These are phyloP conservation scores for Caracal caracal DNA, from an alignment of 2,113 vertebrate genomes.

Conservation along the genomic window DNA sequence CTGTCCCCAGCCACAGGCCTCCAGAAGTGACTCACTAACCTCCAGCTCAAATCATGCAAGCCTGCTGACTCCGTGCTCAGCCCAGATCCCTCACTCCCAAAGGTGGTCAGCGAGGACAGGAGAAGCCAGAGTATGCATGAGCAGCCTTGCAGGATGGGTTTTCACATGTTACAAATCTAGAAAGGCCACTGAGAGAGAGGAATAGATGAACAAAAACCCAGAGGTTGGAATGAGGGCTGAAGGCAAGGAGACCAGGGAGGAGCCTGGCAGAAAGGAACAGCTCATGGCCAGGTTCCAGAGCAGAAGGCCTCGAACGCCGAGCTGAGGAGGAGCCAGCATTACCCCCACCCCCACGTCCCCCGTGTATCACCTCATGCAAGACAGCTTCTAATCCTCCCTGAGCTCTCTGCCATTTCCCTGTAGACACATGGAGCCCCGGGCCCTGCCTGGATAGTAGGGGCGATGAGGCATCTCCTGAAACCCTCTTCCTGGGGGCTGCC, in stretches of 20 bases:
- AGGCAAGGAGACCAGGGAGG: neutral
- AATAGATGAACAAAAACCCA: neutral
- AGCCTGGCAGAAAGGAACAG: neutral
- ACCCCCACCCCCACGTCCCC: neutral
- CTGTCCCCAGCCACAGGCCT: neutral
- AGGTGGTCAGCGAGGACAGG: neutral
- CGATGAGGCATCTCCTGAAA: neutral
- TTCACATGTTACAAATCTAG: neutral
- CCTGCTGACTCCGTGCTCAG: neutral
- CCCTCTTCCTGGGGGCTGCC: neutral
- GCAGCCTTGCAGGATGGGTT: neutral
- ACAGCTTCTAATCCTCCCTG: neutral
- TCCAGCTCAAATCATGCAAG: neutral
- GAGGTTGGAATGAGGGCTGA: neutral
- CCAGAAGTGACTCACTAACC: neutral
- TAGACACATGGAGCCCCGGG: neutral
- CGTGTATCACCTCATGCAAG: neutral
- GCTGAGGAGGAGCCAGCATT: conserved; percentile 12
- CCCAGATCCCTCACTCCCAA: neutral
- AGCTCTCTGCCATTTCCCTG: neutral
- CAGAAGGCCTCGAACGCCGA: conserved; percentile 17
- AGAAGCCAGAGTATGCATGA: neutral
- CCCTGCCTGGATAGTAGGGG: neutral
- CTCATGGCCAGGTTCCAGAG: neutral
- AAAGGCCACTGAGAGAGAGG: neutral